Evolutionary conservation across 2,888 invertebrate genomes (phyloP).

Genomic region (Drosophila anomelani): DNA sequence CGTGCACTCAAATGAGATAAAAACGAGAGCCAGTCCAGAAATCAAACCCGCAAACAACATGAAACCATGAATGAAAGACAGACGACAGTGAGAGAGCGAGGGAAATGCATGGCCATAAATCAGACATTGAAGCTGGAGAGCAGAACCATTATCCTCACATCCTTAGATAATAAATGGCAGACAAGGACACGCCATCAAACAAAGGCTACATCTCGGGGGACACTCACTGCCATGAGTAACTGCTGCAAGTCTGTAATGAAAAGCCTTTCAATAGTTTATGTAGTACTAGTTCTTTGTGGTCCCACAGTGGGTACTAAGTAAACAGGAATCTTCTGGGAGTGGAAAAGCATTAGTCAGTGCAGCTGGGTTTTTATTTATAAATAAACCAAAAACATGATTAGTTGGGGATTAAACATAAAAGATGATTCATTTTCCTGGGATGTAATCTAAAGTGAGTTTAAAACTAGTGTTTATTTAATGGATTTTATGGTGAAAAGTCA

Average conservation of each 20-base stretch:
- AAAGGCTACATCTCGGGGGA: constrained; percentile 27
- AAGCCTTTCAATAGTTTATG: constrained; percentile 23
- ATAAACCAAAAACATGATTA: background rate
- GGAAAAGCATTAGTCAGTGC: constrained; percentile 1
- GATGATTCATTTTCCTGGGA: background rate
- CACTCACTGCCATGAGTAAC: constrained; percentile 19
- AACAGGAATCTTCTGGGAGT: background rate
- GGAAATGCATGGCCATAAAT: constrained; percentile 55
- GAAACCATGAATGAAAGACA: constrained; percentile 59
- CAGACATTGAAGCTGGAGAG: constrained; percentile 49
- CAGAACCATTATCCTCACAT: constrained; percentile 1
- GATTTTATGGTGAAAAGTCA: background rate
- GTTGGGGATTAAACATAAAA: background rate
- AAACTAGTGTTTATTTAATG: background rate
- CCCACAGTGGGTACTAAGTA: constrained; percentile 4
- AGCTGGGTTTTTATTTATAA: background rate
- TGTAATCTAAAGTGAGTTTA: background rate
- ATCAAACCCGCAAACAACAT: constrained; percentile 29
- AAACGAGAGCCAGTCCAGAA: constrained; percentile 40
- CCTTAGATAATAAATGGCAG: constrained; percentile 48
- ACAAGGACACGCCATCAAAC: constrained; percentile 41
- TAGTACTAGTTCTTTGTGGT: constrained; percentile 1
- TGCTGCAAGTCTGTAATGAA: constrained; percentile 17
- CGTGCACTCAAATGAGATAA: constrained; percentile 62
- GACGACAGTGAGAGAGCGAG: constrained; percentile 27